Evolutionary conservation across 2,888 invertebrate species (phyloP), one percentile per base, ranked within the genome.

Genomic region (Epistrophe eligans): DNA sequence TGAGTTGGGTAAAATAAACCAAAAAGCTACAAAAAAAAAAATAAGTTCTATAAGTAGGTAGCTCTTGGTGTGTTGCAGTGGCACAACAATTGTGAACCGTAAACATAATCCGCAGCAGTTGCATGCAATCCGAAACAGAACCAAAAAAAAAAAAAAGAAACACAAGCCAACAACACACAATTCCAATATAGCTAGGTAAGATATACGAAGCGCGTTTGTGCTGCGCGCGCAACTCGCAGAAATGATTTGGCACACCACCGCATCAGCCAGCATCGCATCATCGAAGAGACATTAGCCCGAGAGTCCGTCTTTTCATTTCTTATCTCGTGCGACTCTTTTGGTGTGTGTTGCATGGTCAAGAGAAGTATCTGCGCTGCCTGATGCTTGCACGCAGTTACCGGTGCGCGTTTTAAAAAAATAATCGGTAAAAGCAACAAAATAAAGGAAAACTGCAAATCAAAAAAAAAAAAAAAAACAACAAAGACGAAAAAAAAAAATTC

Each of bases 311-410:
- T 64, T 77, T 60, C 24, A 24, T 43, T 87, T 79, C 87, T 87
- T 87, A 87, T 87, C 87, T 77, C 45, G 67, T 67, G 67, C 60
- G 58, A 45, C 38, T 52, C 32, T 77, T 58, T 58, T 38, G 52
- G 52, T 76, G 80, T 60, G 57, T 77, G 67, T 67, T 62, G 74
- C 85, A 82, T 85, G 85, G 85, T 74, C 82, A 66, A 67, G 50
- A 62, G 64, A 52, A 28, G 55, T 81, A 66, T 84, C 45, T 81
- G 73, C 10, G 55, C 28, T 32, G 28, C 55, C 28, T 32, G 28
- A 55, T 85, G 87, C 71, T 72, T 87, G 87, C 87, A 87, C 87
- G 87, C 87, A 87, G 83, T 87, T 76, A 79, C 85, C 79, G 79
- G 85, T 87, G 82, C 79, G 85, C 82, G 82, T 79, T 82, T 79